Conservation (phyloP, 2,113 vertebrate species). For the Peucedramus taeniatus region DNA sequence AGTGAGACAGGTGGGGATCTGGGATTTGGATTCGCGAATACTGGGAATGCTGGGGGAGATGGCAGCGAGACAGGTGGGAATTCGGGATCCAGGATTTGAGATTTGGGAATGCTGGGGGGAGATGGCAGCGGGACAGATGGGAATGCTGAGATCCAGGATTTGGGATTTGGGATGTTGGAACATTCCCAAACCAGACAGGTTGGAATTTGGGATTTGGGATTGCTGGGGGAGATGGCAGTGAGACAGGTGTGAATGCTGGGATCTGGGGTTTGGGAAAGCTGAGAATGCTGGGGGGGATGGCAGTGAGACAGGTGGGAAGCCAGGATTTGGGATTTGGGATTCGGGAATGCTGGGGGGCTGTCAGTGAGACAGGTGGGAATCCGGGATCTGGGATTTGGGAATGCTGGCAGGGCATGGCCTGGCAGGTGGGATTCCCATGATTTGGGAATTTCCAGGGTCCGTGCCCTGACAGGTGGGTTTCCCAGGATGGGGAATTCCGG, state of each 20-base stretch:
- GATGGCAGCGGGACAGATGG: too few relatives aligned
- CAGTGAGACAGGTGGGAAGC: background rate
- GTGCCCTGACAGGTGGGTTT: background rate
- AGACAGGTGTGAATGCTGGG: too few relatives aligned
- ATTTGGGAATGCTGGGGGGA: background rate
- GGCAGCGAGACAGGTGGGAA: background rate
- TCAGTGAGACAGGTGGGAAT: background rate
- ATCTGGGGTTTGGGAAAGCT: background rate
- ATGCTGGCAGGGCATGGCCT: background rate
- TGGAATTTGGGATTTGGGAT: too few relatives aligned
- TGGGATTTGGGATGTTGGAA: too few relatives aligned
- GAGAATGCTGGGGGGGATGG: background rate
- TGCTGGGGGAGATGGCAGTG: too few relatives aligned
- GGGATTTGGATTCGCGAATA: background rate
- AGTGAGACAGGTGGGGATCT: background rate
- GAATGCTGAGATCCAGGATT: background rate
- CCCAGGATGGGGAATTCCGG: background rate
- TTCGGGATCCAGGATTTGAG: background rate
- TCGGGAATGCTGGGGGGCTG: background rate
- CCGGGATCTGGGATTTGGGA: background rate
- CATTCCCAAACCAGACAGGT: too few relatives aligned
- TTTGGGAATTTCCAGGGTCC: background rate
- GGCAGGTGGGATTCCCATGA: background rate
- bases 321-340: too few relatives aligned
- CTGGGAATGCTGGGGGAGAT: background rate